Evolutionary conservation across 1,140 invertebrate species (phyloP).

Genomic region (Frieseomelitta varia): DNA sequence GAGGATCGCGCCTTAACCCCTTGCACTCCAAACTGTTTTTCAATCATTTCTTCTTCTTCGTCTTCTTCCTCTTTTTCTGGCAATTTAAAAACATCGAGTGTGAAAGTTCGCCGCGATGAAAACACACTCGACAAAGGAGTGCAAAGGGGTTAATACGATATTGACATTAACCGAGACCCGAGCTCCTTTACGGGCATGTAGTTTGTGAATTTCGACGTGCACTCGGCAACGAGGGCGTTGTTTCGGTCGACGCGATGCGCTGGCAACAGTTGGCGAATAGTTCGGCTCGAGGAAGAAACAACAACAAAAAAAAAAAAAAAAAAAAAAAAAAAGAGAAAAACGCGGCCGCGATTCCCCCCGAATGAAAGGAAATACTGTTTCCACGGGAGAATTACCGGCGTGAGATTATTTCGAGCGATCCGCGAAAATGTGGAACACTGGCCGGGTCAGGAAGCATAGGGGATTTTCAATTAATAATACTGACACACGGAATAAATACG

Average conservation of each 20-base stretch:
- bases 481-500: conserved; percentile 6
- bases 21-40: too few relatives aligned
- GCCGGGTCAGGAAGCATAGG: not conserved
- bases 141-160: not conserved
- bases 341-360: not conserved
- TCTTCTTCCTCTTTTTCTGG: too few relatives aligned
- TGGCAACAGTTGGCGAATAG: not conserved
- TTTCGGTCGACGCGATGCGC: not conserved
- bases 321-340: not conserved
- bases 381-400: not conserved
- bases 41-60: too few relatives aligned
- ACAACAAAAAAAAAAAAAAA: too few relatives aligned
- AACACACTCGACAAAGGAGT: too few relatives aligned
- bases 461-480: conserved; percentile 36
- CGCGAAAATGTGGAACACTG: not conserved
- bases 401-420: not conserved
- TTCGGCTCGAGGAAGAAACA: not conserved
- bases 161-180: not conserved
- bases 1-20: too few relatives aligned
- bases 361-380: not conserved
- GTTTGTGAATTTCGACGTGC: not conserved
- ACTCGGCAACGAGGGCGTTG: not conserved
- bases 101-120: too few relatives aligned
- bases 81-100: too few relatives aligned
- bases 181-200: not conserved